Percentiles rank a stretch among this genome's conserved stretches.
phyloP scores from a whole-genome alignment of 64 coral and sea anemone genomes.

The Acropora tenuis region DNA sequence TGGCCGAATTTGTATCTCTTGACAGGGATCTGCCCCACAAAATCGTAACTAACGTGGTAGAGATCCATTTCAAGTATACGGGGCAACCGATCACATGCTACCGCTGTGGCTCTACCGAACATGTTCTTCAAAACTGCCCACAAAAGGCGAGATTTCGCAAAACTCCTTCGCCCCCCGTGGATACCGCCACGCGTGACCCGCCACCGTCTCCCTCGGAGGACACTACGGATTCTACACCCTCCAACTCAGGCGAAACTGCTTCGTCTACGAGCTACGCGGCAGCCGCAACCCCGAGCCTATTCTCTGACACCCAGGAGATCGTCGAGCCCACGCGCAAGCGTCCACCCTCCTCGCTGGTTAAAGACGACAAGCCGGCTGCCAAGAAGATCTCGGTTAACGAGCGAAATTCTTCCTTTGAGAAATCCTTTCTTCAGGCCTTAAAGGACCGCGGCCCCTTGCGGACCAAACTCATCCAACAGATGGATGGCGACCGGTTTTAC shows the following conservation, averaged over 20 bases:
- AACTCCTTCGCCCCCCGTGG: background rate
- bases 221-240: background rate
- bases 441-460: background rate
- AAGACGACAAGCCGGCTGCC: background rate
- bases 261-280: background rate
- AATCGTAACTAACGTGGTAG: accelerated
- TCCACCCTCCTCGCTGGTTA: background rate
- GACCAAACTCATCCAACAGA: no score
- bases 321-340: background rate
- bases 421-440: background rate
- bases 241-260: background rate
- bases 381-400: background rate
- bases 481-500: no score
- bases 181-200: background rate
- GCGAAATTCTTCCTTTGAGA: no score
- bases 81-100: background rate
- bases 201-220: no score
- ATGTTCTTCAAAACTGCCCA: background rate
- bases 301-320: background rate
- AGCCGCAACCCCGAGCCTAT: no score
- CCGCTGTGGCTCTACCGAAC: background rate
- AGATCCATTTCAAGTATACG: background rate
- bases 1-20: background rate
- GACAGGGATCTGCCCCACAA: background rate
- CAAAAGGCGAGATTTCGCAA: background rate